These are phyloP conservation scores for Hypselothyrea guttata DNA, from an alignment of 2,888 invertebrate genomes.

Conservation along the genomic window DNA sequence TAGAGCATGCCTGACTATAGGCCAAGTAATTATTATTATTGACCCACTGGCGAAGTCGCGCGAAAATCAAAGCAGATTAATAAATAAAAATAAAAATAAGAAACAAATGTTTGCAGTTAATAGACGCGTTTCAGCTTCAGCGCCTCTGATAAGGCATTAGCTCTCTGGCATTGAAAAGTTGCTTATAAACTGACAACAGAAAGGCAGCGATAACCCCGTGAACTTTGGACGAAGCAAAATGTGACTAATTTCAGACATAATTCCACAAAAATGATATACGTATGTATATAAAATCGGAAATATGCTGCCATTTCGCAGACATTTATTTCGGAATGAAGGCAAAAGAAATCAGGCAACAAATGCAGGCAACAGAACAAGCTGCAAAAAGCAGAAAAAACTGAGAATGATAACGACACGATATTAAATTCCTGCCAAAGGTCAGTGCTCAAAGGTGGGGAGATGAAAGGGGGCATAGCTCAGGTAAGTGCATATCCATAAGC, in stretches of 20 bases:
- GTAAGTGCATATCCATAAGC: slow-evolving; percentile 45
- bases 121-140: too few relatives aligned
- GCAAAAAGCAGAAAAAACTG: background rate
- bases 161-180: slow-evolving; percentile 26
- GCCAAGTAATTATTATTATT: background rate
- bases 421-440: slow-evolving; percentile 65
- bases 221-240: slow-evolving; percentile 14
- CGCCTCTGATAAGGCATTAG: background rate
- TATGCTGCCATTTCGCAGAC: too few relatives aligned
- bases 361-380: background rate
- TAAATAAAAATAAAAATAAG: slow-evolving; percentile 2
- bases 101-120: too few relatives aligned
- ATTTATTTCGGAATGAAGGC: too few relatives aligned
- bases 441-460: background rate
- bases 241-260: slow-evolving; percentile 3
- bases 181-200: slow-evolving; percentile 9
- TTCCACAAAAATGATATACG: too few relatives aligned
- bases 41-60: slow-evolving; percentile 13
- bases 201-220: slow-evolving; percentile 24
- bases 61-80: slow-evolving; percentile 3
- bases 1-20: too few relatives aligned
- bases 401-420: slow-evolving; percentile 37
- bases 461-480: slow-evolving; percentile 10
- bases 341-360: background rate
- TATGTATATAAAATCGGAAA: too few relatives aligned